phyloP scores from a whole-genome alignment of 2,888 invertebrate genomes.

The Trisateles emortualis region DNA sequence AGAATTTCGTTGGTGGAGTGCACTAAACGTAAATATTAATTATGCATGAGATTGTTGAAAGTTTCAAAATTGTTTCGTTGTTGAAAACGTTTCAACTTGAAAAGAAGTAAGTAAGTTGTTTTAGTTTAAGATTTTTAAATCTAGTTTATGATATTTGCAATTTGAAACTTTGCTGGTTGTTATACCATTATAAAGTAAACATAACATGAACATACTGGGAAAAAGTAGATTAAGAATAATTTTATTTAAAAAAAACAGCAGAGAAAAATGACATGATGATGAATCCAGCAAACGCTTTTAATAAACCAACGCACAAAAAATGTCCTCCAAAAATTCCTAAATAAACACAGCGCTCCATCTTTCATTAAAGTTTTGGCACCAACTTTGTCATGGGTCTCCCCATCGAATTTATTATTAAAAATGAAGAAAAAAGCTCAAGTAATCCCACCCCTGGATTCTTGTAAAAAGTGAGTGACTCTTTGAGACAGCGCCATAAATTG shows the following conservation, averaged over 20 bases:
- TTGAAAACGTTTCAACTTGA: slow-evolving; percentile 26
- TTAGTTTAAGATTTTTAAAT: slow-evolving; percentile 17
- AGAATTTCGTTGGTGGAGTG: slow-evolving; percentile 28
- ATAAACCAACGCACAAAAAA: not conserved
- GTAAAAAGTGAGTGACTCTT: slow-evolving; percentile 55
- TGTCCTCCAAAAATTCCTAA: slow-evolving; percentile 2
- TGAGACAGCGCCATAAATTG: slow-evolving; percentile 49
- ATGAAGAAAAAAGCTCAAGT: slow-evolving; percentile 42
- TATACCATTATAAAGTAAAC: not conserved
- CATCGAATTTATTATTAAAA: slow-evolving; percentile 55
- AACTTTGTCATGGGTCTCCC: slow-evolving; percentile 37
- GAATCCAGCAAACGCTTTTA: not conserved
- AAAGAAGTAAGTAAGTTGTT: slow-evolving; percentile 12
- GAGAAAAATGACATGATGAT: too few relatives aligned
- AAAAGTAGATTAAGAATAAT: not conserved
- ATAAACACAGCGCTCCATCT: slow-evolving; percentile 38
- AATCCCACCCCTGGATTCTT: slow-evolving; percentile 33
- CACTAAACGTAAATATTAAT: slow-evolving; percentile 39
- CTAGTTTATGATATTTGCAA: slow-evolving; percentile 8
- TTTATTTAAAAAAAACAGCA: not conserved
- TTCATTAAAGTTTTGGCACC: slow-evolving; percentile 55
- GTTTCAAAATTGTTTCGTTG: slow-evolving; percentile 38
- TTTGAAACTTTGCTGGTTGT: slow-evolving; percentile 1
- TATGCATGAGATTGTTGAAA: slow-evolving; percentile 35
- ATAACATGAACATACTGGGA: not conserved